Evolutionary conservation across 2,113 vertebrate genomes (phyloP).

Genomic region (Elephantulus edwardii): DNA sequence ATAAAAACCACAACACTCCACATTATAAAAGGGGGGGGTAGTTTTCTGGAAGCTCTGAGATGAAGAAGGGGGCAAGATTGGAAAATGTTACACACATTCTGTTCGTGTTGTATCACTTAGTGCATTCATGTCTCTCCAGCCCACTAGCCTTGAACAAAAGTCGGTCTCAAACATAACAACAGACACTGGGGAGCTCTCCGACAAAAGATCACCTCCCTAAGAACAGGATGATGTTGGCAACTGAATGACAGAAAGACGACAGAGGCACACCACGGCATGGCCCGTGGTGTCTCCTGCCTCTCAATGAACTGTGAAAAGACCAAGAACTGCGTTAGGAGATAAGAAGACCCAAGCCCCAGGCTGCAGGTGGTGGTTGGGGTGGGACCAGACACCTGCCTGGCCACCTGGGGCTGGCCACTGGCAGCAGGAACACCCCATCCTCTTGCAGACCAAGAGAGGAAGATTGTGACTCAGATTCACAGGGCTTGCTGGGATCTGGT

Average conservation of each 20-base stretch:
- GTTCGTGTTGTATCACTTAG: conserved; percentile 67
- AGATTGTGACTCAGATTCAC: background rate
- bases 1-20: background rate
- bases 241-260: background rate
- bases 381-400: background rate
- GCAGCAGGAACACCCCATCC: background rate
- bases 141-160: conserved; percentile 76
- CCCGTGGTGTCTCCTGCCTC: background rate
- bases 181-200: conserved; percentile 78
- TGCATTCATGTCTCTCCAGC: conserved; percentile 69
- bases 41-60: conserved; percentile 37
- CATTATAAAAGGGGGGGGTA: background rate
- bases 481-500: background rate
- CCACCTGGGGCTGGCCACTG: background rate
- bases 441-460: background rate
- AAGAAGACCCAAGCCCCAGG: accelerated
- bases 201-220: conserved; percentile 66
- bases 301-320: background rate
- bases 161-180: conserved; percentile 67
- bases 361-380: too few species aligned
- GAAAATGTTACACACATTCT: conserved; percentile 64
- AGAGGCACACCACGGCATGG: background rate
- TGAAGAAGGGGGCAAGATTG: conserved; percentile 28
- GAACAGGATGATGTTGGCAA: conserved; percentile 52
- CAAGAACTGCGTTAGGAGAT: background rate